Evolutionary conservation across 1,140 invertebrate species (phyloP), one percentile per base, ranked within the genome.

Genomic region (Pentalonia nigronervosa): DNA sequence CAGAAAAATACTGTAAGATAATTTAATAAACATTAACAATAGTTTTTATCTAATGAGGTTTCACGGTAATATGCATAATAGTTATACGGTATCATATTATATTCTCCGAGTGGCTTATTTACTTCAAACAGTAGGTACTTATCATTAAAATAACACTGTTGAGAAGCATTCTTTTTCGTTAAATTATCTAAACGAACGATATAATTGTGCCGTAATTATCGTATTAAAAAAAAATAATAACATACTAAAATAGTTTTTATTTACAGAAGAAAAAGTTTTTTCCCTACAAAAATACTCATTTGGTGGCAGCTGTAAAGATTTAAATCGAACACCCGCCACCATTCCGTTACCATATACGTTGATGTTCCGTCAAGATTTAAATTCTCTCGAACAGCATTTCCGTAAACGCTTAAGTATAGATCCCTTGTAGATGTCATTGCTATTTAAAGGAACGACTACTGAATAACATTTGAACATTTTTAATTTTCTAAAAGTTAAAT

Each of bases 391-490:
- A 91, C 90, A 91, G 56, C 23, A 45, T 76, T 81, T 47, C 8
- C 45, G 4, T 45, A 86, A 86, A 45, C 41, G 21, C 86, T 53
- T 53, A n/a, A n/a, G n/a, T 88, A 41, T 2, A 45, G 17, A 81
- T 36, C 23, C 17, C 11, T 2, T 67, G 25, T 53, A 83, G 81
- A 53, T 86, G 48, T 83, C 41, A n/a, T 41, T 8, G 8, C 23
- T 48, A 36, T 92, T 92, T 50, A 92, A 92, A 83, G 8, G 21
- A 83, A 36, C 34, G 9, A 56, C 21, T 92, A 17, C 20, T 83
- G 48, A 50, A 81, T 83, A 53, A 34, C 50, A 53, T 53, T 89
- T 36, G 50, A 50, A 41, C 36, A 86, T 93, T 93, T 93, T 86
- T 86, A 34, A 50, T 50, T 53, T 93, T 30, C 48, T 53, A 20